Percentiles rank a stretch among this genome's conserved stretches.
phyloP scores from a whole-genome alignment of 2,888 invertebrate genomes.

The Eilema sororculum region DNA sequence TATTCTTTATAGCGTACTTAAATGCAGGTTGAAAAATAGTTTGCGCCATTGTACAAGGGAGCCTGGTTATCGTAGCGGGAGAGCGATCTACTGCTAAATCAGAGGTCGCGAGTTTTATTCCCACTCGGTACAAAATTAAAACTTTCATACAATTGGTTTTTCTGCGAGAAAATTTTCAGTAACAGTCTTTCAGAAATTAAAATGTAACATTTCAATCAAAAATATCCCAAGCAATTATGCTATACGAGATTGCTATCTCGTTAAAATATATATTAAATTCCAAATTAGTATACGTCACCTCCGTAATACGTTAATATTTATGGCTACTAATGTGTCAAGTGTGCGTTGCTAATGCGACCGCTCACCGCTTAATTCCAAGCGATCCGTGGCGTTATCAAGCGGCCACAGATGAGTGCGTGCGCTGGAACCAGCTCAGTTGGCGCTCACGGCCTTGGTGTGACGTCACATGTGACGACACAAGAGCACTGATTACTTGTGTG shows the following conservation, averaged over 20 bases:
- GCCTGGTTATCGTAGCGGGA: too few species aligned
- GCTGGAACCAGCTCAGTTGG: slow-evolving; percentile 27
- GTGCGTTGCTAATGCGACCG: slow-evolving; percentile 8
- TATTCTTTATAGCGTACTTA: not conserved
- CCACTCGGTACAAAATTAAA: too few species aligned
- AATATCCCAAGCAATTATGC: not conserved
- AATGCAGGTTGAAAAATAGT: too few species aligned
- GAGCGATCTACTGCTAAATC: too few species aligned
- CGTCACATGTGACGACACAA: slow-evolving; percentile 15
- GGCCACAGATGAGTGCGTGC: slow-evolving; percentile 42
- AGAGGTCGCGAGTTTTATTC: too few species aligned
- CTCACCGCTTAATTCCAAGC: slow-evolving; percentile 37
- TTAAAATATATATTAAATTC: slow-evolving; percentile 3
- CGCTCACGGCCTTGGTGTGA: slow-evolving; percentile 20
- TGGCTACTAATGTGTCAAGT: not conserved
- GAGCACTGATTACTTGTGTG: slow-evolving; percentile 7
- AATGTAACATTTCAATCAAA: too few species aligned
- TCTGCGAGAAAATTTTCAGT: too few species aligned
- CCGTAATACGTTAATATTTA: not conserved
- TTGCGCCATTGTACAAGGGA: too few species aligned
- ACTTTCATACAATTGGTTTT: too few species aligned
- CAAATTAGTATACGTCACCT: not conserved
- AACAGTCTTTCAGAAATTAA: too few species aligned
- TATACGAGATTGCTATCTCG: not conserved
- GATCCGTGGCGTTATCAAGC: slow-evolving; percentile 42